Base-by-base conservation (phyloP, 1,140 invertebrate species). In the Anagrus nilaparvatae region DNA sequence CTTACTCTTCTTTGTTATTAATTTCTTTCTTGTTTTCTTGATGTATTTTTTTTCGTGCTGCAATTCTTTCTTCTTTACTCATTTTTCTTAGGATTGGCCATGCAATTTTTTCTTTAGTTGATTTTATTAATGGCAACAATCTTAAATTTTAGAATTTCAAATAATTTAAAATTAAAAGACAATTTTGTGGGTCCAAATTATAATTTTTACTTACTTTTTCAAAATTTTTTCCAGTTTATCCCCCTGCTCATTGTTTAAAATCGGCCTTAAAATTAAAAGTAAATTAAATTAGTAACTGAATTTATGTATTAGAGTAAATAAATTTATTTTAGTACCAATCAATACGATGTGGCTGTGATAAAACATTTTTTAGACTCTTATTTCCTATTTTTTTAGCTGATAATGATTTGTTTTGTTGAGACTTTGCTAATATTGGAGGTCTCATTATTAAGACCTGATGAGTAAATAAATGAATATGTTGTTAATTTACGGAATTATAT, bases 321-420 rank as follows among this genome's bases (percentile, higher is more conserved):
- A 38, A 35, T 25, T 5, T 37, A 18, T 19, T 18, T 9, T 20
- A 17, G 48, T 59, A 63, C 61, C 60, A 63, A 27, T 38, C 52
- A 39, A 27, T 54, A 8, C 56, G 50, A 23, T 46, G 34, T 2
- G 62, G 61, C 21, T 59, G 49, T 5, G 55, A 54, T 21, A 65
- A 39, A 9, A 62, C 49, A 49, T 65, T 63, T 31, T 53, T 49
- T 10, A 61, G 40, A 5, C 54, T 54, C 43, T 58, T 63, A 2
- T 20, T 9, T 10, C 52, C 33, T 12, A 28, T 36, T 41, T 59
- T 63, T 48, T 63, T 64, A 1, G 50, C 50, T 7, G 58, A 58
- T 6, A 58, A 34, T 8, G 49, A 47, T 10, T 53, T 54, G 30
- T 27, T 59, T 37, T 58, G 56, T 18, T 59, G 58, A 10, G 46